These are phyloP conservation scores for Heliconius charithonia DNA, from an alignment of 2,888 invertebrate genomes.

Conservation along the genomic window DNA sequence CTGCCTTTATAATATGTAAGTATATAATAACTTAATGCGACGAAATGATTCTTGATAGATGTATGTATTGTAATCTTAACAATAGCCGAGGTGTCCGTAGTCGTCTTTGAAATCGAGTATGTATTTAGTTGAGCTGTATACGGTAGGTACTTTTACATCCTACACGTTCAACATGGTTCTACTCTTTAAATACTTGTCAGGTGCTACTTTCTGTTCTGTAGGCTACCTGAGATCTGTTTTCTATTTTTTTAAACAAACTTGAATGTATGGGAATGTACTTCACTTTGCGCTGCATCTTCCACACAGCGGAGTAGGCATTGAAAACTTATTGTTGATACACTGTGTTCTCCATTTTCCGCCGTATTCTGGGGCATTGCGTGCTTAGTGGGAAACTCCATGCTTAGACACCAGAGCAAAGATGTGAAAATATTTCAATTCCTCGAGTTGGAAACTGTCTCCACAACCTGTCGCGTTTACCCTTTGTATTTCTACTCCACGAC, in stretches of 20 bases:
- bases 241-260: slow-evolving; percentile 43
- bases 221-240: slow-evolving; percentile 28
- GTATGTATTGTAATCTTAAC: slow-evolving; percentile 62
- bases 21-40: not conserved
- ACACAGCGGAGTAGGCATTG: too few species aligned
- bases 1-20: too few species aligned
- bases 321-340: too few species aligned
- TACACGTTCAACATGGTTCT: slow-evolving; percentile 54
- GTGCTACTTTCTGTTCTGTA: slow-evolving; percentile 14
- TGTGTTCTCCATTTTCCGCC: too few species aligned
- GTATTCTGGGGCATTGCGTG: too few species aligned
- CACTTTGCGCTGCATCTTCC: too few species aligned
- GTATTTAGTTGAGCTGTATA: slow-evolving; percentile 8
- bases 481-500: not conserved
- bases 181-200: slow-evolving; percentile 54
- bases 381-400: too few species aligned
- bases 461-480: not conserved
- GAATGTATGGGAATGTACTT: not conserved
- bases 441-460: not conserved
- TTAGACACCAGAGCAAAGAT: not conserved
- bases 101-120: slow-evolving; percentile 35
- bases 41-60: slow-evolving; percentile 55
- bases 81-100: slow-evolving; percentile 58
- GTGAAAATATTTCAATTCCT: not conserved
- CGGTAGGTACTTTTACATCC: slow-evolving; percentile 44